phyloP scores from a whole-genome alignment of 1,140 invertebrate genomes.

The Trichogramma pretiosum region DNA sequence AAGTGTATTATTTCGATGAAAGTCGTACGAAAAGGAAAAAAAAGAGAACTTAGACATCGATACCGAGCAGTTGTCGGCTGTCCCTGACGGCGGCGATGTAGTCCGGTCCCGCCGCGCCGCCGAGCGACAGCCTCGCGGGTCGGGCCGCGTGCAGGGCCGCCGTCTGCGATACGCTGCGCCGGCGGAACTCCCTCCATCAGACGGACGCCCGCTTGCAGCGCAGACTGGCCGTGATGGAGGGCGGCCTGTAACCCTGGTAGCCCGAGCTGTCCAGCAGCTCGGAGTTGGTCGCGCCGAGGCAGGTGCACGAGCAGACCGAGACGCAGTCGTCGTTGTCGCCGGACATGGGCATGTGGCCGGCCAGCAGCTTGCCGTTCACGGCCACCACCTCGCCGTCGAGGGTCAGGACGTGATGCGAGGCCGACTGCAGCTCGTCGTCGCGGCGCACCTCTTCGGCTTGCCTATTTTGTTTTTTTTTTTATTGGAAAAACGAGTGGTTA shows the following conservation, averaged over 20 bases:
- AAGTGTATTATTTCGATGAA: no score
- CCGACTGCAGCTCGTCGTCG: conserved; percentile 69
- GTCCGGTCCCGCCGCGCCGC: no score
- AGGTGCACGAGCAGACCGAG: conserved; percentile 65
- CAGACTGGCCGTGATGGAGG: conserved; percentile 35
- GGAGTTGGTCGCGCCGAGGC: conserved; percentile 43
- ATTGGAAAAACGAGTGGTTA: no score
- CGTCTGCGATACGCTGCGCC: conserved; percentile 41
- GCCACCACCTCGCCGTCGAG: conserved; percentile 75
- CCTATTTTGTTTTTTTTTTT: conserved; percentile 35
- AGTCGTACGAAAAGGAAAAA: no score
- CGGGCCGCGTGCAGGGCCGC: conserved; percentile 34
- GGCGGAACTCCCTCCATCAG: conserved; percentile 45
- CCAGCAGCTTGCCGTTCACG: conserved; percentile 56
- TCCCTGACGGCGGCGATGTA: no score
- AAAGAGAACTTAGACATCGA: conserved; percentile 29
- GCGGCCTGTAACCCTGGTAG: conserved; percentile 39
- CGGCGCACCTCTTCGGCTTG: conserved; percentile 82
- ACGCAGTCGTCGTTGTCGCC: conserved; percentile 51
- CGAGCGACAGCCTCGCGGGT: no score
- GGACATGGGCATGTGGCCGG: conserved; percentile 48
- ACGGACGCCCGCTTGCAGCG: conserved; percentile 43
- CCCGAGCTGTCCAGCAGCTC: conserved; percentile 37
- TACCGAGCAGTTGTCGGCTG: conserved; percentile 38
- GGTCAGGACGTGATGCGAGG: conserved; percentile 64